Conservation (phyloP, 1,140 invertebrate species). For the Linepithema humile region DNA sequence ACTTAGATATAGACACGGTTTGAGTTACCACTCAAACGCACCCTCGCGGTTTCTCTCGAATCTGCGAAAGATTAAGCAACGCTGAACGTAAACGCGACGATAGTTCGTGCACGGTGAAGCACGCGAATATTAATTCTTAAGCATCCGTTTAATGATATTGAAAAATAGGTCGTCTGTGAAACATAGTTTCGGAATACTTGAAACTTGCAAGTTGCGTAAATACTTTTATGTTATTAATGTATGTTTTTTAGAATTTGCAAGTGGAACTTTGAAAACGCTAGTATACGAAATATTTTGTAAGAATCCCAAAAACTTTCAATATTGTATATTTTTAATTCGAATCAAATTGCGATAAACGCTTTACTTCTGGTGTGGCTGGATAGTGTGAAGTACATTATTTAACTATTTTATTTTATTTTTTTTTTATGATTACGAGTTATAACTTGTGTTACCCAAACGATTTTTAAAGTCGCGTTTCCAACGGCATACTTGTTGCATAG, state of each 20-base stretch:
- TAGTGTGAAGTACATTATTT: not conserved
- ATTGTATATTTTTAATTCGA: not conserved
- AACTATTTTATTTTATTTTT: not conserved
- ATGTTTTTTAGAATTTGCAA: not conserved
- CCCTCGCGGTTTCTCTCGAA: constrained; percentile 1
- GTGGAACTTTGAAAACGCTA: not conserved
- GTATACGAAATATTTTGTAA: not conserved
- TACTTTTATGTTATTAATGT: not conserved
- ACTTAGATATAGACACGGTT: constrained; percentile 36
- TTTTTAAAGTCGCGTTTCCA: not conserved
- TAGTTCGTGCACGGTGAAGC: not conserved
- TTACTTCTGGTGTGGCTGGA: not conserved
- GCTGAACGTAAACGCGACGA: constrained; percentile 1
- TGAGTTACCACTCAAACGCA: constrained; percentile 35
- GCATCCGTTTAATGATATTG: not conserved
- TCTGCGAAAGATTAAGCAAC: constrained; percentile 30
- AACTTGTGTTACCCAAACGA: not conserved
- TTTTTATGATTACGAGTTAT: not conserved
- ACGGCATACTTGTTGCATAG: constrained; percentile 22
- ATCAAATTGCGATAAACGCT: not conserved
- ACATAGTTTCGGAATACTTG: not conserved
- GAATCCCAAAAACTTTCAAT: not conserved
- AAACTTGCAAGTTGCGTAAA: not conserved
- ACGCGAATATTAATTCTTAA: not conserved
- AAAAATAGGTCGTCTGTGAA: not conserved